Base-by-base conservation (phyloP, 2,797 vertebrate species). In the Ciconia nigra region DNA sequence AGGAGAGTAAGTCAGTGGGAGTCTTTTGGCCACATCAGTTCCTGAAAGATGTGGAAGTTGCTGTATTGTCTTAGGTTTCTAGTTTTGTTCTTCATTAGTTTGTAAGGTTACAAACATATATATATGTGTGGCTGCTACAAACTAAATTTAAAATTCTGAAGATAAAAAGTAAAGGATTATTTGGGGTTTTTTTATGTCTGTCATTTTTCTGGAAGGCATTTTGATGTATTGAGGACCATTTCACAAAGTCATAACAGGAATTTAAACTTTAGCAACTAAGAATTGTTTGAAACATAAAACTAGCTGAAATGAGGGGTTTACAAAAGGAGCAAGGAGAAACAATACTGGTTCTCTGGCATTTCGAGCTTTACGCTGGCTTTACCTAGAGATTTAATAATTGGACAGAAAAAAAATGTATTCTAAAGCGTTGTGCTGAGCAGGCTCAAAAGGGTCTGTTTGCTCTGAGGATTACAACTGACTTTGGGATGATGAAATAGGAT, bases 401-500 rank as follows among this genome's bases (percentile, higher is more conserved):
- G 65, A 87, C 59, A 77, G 72, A 84, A 93, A 70, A 17, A 11
- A 41, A 88, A 57, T 0, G 8, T 93, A 86, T 92, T 82, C 72
- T 54, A 70, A 86, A 95, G 54, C 9, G 7, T 42, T 67, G 29
- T 59, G 18, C 29, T 82, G 65, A 77, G 72, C 37, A 69, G 63
- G 9, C 76, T 93, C 66, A 87, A 52, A 96, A 86, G 77, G 28
- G 46, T 79, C 54, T 85, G 51, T 92, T 92, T 92, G 66, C 62
- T 90, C 37, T 77, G 54, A 96, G 70, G 61, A 89, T 57, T 87
- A 71, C 42, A 81, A 73, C 63, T 71, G 85, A 19, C 87, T 93
- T 93, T 81, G 66, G 51, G 52, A 89, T 85, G 84, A 83, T 83
- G 76, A 86, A 93, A 93, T 62, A 85, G 83, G 62, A 82, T 87